These are phyloP conservation scores for Epistrophe grossulariae DNA, from an alignment of 2,888 invertebrate genomes.

Conservation along the genomic window DNA sequence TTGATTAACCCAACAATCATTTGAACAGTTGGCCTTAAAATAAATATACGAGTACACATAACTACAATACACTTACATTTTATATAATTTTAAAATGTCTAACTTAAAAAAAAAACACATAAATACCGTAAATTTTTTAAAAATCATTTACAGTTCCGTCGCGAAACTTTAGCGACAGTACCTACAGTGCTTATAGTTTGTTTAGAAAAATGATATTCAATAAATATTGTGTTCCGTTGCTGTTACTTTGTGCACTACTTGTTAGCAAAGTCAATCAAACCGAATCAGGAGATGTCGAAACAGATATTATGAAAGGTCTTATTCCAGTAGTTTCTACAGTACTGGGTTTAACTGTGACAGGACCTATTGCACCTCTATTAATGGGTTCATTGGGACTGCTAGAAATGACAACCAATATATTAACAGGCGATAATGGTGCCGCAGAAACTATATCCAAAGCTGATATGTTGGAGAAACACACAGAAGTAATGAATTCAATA, in stretches of 20 bases:
- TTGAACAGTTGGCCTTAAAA: no score
- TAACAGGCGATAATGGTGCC: background rate
- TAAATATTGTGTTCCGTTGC: background rate
- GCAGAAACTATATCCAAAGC: background rate
- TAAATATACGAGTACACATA: no score
- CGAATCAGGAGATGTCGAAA: background rate
- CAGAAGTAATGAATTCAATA: background rate
- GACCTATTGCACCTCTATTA: background rate
- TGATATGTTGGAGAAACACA: background rate
- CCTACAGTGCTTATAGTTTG: background rate
- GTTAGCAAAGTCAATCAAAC: background rate
- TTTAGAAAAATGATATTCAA: background rate
- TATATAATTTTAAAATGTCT: no score
- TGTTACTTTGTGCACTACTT: background rate
- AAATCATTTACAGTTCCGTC: background rate
- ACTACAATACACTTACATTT: no score
- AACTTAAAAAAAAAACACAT: background rate
- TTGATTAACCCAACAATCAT: no score
- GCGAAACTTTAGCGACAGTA: background rate
- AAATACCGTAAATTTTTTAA: background rate
- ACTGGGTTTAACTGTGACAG: background rate
- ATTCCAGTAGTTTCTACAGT: background rate
- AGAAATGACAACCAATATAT: fast-evolving
- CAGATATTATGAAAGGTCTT: background rate
- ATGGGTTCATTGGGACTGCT: background rate